phyloP scores from a whole-genome alignment of 2,113 vertebrate species.

The Sminthopsis crassicaudata region DNA sequence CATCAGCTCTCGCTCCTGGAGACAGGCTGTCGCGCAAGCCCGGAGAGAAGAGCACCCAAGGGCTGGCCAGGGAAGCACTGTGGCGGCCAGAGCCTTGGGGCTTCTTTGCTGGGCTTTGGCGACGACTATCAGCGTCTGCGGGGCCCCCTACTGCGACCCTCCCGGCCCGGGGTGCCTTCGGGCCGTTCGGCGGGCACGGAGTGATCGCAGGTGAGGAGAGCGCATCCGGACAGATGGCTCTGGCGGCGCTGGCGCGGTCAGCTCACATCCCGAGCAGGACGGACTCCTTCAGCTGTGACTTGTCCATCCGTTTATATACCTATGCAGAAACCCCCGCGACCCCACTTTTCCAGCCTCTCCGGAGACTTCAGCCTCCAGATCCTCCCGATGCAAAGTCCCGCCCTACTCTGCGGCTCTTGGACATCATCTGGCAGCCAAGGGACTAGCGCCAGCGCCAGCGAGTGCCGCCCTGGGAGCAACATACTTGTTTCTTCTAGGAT shows the following conservation, averaged over 20 bases:
- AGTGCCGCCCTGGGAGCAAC: conserved; percentile 89
- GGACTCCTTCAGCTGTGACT: conserved; percentile 92
- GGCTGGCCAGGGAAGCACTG: background rate
- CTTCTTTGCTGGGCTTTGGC: conserved; percentile 83
- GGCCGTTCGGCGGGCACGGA: conserved; percentile 78
- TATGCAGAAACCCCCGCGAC: conserved; percentile 91
- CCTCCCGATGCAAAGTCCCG: conserved; percentile 78
- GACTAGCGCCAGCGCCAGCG: conserved; percentile 90
- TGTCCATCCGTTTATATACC: conserved; percentile 91
- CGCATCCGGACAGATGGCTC: too few species aligned
- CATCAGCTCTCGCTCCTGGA: too few species aligned
- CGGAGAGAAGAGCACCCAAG: conserved; percentile 15
- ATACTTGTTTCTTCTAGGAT: conserved; percentile 92
- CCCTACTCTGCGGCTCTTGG: conserved; percentile 93
- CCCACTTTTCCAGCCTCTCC: conserved; percentile 89
- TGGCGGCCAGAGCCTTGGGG: conserved; percentile 21
- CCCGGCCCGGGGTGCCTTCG: conserved; percentile 81
- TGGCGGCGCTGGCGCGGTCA: background rate
- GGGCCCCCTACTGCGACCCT: conserved; percentile 90
- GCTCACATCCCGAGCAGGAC: conserved; percentile 82
- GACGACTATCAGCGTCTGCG: too few species aligned
- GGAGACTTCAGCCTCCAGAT: conserved; percentile 91
- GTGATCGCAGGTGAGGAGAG: conserved; percentile 67
- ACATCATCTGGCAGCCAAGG: conserved; percentile 92
- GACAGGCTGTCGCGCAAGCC: too few species aligned